Conservation (phyloP, 2,113 vertebrate genomes). For the Tragelaphus scriptus region DNA sequence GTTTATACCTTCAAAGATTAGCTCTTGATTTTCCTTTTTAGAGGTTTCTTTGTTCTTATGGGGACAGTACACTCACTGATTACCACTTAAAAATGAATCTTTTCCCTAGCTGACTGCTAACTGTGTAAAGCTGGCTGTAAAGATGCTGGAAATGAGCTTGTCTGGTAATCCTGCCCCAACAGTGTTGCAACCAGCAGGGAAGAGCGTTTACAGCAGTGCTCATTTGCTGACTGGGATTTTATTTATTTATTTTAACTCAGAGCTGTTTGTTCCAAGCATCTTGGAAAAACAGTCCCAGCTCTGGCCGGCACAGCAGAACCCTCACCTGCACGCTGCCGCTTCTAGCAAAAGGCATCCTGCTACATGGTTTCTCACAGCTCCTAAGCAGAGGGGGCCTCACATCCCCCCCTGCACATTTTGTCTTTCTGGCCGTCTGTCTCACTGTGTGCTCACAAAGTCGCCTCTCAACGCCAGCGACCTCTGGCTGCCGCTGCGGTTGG, state of each 20-base stretch:
- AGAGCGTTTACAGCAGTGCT: not conserved
- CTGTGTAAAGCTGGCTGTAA: not conserved
- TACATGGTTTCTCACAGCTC: constrained; percentile 39
- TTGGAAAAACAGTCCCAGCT: constrained; percentile 1
- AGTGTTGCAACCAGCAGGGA: not conserved
- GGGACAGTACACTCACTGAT: not conserved
- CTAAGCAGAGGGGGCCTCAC: constrained; percentile 21
- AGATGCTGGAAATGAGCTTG: not conserved
- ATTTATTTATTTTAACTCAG: not conserved
- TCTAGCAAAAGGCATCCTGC: not conserved
- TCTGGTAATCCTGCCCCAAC: not conserved
- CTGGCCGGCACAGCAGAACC: constrained; percentile 24
- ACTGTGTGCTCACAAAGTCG: constrained; percentile 17
- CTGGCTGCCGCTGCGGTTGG: not conserved
- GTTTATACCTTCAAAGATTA: not conserved
- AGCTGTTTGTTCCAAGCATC: not conserved
- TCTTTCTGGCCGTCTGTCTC: constrained; percentile 52
- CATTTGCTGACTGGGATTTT: constrained; percentile 6
- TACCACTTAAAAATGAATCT: not conserved
- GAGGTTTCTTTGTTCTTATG: not conserved
- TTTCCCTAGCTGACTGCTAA: not conserved
- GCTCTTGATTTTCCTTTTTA: not conserved
- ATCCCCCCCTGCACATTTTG: constrained; percentile 39
- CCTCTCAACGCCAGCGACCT: constrained; percentile 54
- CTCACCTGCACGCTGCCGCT: constrained; percentile 57